Percentiles rank a stretch among this genome's conserved stretches.
Conservation (phyloP, 2,113 vertebrate genomes). For the Malurus elegans region DNA sequence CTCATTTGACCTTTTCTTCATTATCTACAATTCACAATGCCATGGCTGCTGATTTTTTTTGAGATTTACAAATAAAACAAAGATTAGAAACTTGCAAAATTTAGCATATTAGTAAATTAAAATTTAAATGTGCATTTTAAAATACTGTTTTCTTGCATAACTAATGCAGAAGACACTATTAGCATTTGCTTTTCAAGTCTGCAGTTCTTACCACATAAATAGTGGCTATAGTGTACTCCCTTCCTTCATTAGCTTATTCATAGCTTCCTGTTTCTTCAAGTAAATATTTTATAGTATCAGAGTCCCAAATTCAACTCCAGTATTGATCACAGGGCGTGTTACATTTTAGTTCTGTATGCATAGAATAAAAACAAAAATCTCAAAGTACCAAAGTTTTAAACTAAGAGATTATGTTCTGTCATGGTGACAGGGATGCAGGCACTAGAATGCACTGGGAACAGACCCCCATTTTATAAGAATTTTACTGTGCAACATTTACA, state of each 20-base stretch:
- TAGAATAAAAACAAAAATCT: neutral
- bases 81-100: neutral
- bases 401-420: neutral
- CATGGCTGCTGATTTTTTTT: neutral
- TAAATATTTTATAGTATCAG: neutral
- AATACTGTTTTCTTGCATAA: neutral
- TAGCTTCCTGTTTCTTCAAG: neutral
- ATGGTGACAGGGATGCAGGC: neutral
- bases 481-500: neutral
- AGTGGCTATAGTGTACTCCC: neutral
- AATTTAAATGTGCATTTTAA: neutral
- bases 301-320: neutral
- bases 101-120: neutral
- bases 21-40: neutral
- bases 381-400: neutral
- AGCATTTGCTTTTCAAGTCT: neutral
- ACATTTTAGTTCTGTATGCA: neutral
- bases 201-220: neutral
- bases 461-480: neutral
- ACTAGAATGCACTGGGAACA: neutral
- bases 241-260: slow-evolving; percentile 7
- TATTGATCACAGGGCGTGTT: neutral
- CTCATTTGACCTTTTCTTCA: neutral
- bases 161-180: neutral
- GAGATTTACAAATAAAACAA: slow-evolving; percentile 18